phyloP scores from a whole-genome alignment of 53 echinoderm and acorn worm genomes.

The Mesocentrotus franciscanus region DNA sequence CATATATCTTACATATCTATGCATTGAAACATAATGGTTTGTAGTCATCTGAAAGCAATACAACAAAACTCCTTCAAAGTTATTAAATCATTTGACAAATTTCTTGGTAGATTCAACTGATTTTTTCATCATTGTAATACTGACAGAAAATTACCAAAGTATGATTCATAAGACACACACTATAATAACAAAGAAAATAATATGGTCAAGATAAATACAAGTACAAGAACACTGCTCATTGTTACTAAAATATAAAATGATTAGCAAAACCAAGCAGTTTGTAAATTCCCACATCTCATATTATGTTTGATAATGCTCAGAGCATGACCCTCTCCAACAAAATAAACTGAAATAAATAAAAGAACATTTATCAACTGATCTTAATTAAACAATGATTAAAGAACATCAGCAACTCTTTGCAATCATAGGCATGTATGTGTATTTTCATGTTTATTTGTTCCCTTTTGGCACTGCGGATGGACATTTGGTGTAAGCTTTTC shows the following conservation, averaged over 20 bases:
- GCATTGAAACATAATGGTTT: background rate
- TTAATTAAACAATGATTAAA: background rate
- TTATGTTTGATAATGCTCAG: background rate
- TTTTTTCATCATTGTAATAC: constrained; percentile 9
- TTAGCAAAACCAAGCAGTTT: background rate
- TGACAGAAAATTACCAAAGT: background rate
- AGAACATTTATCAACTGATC: no score
- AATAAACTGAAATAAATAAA: background rate
- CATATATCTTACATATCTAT: background rate
- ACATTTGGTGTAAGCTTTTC: background rate
- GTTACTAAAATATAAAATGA: background rate
- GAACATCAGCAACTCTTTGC: background rate
- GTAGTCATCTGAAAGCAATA: background rate
- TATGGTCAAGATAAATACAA: background rate
- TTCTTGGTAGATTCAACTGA: background rate
- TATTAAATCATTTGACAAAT: background rate
- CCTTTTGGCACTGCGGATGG: background rate
- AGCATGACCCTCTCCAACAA: background rate
- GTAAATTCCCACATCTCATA: background rate
- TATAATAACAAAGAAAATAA: background rate
- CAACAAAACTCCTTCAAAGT: background rate
- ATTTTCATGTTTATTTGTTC: background rate
- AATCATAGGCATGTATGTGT: background rate
- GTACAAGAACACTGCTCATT: background rate
- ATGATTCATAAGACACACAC: background rate